A percentile compares a stretch with the other conserved stretches of the same genome.
These are phyloP conservation scores for Hylaea fasciaria DNA, from an alignment of 2,888 invertebrate genomes.

Conservation along the genomic window DNA sequence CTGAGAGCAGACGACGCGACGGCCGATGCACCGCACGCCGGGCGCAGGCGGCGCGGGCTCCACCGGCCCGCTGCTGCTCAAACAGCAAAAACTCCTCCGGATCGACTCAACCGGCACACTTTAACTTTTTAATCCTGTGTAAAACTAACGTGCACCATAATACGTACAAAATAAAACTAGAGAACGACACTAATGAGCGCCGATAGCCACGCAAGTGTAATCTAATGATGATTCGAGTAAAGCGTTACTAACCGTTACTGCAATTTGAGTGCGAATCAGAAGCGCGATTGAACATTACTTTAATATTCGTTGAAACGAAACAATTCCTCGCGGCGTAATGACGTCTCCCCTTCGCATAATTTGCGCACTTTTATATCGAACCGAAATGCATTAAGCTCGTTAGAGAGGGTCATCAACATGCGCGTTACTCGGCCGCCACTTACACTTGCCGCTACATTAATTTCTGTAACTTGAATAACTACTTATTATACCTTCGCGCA, in stretches of 20 bases:
- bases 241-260: conserved; percentile 22
- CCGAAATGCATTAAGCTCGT: conserved; percentile 34
- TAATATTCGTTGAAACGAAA: conserved; percentile 30
- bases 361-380: conserved; percentile 30
- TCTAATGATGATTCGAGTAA: conserved; percentile 18
- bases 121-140: conserved; percentile 15
- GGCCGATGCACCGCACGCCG: not conserved
- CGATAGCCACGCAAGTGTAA: conserved; percentile 1
- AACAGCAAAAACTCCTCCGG: not conserved
- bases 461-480: conserved; percentile 22
- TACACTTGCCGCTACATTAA: conserved; percentile 30
- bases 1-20: conserved; percentile 1
- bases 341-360: conserved; percentile 28
- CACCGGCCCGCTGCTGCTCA: not conserved
- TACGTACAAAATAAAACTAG: conserved; percentile 13
- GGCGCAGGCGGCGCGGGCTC: not conserved
- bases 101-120: conserved; percentile 8
- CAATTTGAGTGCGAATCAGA: conserved; percentile 18
- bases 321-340: conserved; percentile 24
- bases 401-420: conserved; percentile 22
- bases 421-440: conserved; percentile 16
- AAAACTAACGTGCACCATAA: conserved; percentile 14
- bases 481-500: conserved; percentile 14
- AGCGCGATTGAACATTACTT: conserved; percentile 22
- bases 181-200: conserved; percentile 16